Conservation (phyloP, 2,113 vertebrate genomes). For the Ranitomeya imitator region DNA sequence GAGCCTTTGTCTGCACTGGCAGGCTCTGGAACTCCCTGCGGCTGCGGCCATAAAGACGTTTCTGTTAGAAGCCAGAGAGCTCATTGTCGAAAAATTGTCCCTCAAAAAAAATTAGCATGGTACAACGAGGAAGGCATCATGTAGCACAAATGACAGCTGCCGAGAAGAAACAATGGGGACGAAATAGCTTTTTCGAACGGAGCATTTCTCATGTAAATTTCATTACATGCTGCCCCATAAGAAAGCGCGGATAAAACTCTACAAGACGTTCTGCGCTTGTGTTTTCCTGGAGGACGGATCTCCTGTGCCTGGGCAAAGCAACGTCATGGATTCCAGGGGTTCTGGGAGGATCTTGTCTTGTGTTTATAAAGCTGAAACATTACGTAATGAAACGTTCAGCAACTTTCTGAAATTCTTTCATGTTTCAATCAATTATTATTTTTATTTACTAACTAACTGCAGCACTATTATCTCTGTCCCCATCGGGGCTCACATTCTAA, state of each 20-base stretch:
- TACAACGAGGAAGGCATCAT: constrained; percentile 90
- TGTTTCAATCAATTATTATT: not conserved
- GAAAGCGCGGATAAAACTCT: constrained; percentile 46
- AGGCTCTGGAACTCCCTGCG: constrained; percentile 86
- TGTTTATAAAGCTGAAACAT: not conserved
- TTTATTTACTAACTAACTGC: too few relatives aligned
- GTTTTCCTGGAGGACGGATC: not conserved
- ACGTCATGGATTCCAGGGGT: not conserved
- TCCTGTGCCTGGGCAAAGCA: not conserved
- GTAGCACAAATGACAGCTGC: constrained; percentile 88
- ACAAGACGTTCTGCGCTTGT: not conserved
- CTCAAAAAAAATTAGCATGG: constrained; percentile 89
- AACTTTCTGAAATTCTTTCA: not conserved
- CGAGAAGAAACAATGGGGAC: constrained; percentile 77
- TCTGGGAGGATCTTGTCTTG: not conserved
- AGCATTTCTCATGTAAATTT: constrained; percentile 83
- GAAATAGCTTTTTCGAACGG: constrained; percentile 80
- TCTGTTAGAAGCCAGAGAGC: constrained; percentile 92
- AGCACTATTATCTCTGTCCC: too few relatives aligned
- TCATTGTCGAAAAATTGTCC: constrained; percentile 92
- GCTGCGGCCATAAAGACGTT: constrained; percentile 89
- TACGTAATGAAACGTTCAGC: not conserved
- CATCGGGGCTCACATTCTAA: too few relatives aligned
- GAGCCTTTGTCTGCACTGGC: constrained; percentile 93
- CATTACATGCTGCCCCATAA: constrained; percentile 65